These are phyloP conservation scores for Chrysomela aeneicollis DNA, from an alignment of 2,888 invertebrate species.

Conservation along the genomic window DNA sequence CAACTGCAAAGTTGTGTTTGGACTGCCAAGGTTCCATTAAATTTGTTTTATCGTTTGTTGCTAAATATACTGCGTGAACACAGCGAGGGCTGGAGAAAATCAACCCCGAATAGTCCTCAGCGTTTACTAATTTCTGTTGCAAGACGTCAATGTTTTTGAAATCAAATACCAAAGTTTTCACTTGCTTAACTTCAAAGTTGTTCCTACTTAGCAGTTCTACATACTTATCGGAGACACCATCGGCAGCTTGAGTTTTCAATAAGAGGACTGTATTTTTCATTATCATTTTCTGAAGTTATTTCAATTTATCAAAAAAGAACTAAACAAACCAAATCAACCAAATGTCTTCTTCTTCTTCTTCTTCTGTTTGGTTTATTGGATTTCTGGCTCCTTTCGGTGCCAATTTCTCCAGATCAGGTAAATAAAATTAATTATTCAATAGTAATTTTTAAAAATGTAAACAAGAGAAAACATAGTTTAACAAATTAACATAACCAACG, in stretches of 20 bases:
- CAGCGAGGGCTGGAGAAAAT: constrained; percentile 68
- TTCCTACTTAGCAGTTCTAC: constrained; percentile 59
- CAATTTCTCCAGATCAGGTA: too few relatives aligned
- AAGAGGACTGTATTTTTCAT: constrained; percentile 52
- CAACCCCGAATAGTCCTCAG: constrained; percentile 62
- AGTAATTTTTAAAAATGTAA: too few relatives aligned
- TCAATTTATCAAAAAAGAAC: too few relatives aligned
- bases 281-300: constrained; percentile 36
- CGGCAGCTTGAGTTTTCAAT: constrained; percentile 54
- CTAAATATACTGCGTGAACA: constrained; percentile 62
- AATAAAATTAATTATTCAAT: too few relatives aligned
- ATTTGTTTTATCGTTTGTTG: constrained; percentile 51
- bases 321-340: too few relatives aligned
- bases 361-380: too few relatives aligned
- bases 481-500: too few relatives aligned
- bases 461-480: too few relatives aligned
- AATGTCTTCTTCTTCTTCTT: too few relatives aligned
- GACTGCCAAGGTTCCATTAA: constrained; percentile 42
- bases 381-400: too few relatives aligned
- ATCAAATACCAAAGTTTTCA: constrained; percentile 65
- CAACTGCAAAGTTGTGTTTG: constrained; percentile 59
- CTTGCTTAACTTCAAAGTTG: constrained; percentile 61
- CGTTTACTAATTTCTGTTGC: constrained; percentile 58
- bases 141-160: constrained; percentile 63
- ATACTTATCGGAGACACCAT: constrained; percentile 60